Evolutionary conservation across 37 sponge, comb jelly and placozoan genomes (phyloP).

Genomic region (Cliona cf. orientalis): DNA sequence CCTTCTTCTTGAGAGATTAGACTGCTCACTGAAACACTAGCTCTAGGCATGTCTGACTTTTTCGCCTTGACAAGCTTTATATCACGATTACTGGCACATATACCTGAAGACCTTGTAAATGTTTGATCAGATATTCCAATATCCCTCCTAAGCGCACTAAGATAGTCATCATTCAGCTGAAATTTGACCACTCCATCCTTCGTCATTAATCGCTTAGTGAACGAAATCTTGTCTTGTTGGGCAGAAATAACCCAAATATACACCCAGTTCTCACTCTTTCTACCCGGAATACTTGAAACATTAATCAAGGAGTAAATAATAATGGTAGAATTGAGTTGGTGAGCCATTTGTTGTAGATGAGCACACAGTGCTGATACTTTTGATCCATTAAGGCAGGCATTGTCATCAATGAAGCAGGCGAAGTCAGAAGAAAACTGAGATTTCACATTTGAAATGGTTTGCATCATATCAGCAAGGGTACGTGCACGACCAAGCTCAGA

Average conservation of each 20-base stretch:
- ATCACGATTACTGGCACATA: too few relatives aligned
- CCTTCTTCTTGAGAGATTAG: too few relatives aligned
- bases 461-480: slow-evolving; percentile 29
- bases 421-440: neutral
- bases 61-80: too few relatives aligned
- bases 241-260: neutral
- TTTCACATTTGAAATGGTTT: neutral
- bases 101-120: too few relatives aligned
- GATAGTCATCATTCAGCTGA: neutral
- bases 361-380: neutral
- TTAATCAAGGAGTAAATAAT: neutral
- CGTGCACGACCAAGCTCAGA: slow-evolving; percentile 60
- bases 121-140: too few relatives aligned
- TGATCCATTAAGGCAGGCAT: neutral
- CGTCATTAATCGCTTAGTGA: neutral
- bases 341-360: neutral
- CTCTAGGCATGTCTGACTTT: too few relatives aligned
- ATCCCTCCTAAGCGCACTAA: neutral
- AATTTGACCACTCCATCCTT: neutral
- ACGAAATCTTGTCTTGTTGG: neutral
- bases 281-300: too few relatives aligned
- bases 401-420: neutral
- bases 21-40: too few relatives aligned
- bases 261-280: neutral
- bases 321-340: neutral